Conservation (phyloP, 2,113 vertebrate genomes). For the Butorides virescens region DNA sequence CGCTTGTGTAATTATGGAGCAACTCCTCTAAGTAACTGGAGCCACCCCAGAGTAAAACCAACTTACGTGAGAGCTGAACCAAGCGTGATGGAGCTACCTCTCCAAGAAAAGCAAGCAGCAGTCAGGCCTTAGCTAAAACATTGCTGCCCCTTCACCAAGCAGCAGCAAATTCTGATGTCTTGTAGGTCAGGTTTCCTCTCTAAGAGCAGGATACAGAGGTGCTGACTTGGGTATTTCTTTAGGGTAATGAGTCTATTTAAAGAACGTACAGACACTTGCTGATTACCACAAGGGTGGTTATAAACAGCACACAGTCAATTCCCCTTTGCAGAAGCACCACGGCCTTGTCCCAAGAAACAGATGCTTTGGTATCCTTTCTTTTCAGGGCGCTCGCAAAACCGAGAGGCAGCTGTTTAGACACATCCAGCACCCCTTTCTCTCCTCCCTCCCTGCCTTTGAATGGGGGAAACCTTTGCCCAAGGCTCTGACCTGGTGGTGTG, state of each 20-base stretch:
- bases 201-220: constrained; percentile 60
- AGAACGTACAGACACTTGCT: constrained; percentile 24
- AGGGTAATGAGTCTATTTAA: constrained; percentile 45
- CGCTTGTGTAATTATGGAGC: background rate
- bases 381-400: background rate
- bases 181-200: constrained; percentile 47
- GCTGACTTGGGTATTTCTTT: constrained; percentile 59
- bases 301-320: constrained; percentile 9
- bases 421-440: background rate
- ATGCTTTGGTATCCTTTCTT: background rate
- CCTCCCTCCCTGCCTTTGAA: background rate
- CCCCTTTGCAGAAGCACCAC: background rate
- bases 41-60: background rate
- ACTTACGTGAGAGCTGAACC: background rate
- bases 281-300: background rate
- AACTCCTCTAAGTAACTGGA: background rate
- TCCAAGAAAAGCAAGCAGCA: constrained; percentile 12
- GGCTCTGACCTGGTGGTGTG: background rate
- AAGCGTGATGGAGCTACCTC: background rate
- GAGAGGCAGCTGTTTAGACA: background rate
- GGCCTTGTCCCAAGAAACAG: background rate
- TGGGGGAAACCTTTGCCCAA: background rate
- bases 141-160: background rate
- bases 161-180: constrained; percentile 8
- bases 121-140: background rate